These are phyloP conservation scores for Macaria liturata DNA, from an alignment of 2,888 invertebrate genomes.

Conservation along the genomic window DNA sequence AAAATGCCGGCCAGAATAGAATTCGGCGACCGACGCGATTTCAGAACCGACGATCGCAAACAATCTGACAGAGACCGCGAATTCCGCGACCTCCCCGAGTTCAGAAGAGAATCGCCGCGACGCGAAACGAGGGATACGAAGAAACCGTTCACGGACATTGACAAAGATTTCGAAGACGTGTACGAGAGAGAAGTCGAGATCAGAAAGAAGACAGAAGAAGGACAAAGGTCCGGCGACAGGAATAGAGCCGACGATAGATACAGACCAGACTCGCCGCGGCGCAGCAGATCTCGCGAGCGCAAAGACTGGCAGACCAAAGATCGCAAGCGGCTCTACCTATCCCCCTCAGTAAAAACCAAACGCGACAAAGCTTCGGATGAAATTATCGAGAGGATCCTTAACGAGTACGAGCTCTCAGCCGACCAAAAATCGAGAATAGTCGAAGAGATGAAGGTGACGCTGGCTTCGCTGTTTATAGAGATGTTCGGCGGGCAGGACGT, in stretches of 20 bases:
- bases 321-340: slow-evolving; percentile 14
- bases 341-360: slow-evolving; percentile 42
- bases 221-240: slow-evolving; percentile 44
- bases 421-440: slow-evolving; percentile 48
- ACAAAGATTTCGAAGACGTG: slow-evolving; percentile 67
- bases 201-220: slow-evolving; percentile 60
- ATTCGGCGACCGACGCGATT: slow-evolving; percentile 31
- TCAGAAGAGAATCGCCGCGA: slow-evolving; percentile 36
- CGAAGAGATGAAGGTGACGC: slow-evolving; percentile 48
- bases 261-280: slow-evolving; percentile 3
- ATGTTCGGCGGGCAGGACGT: slow-evolving; percentile 65
- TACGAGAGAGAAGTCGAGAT: slow-evolving; percentile 64
- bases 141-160: slow-evolving; percentile 38
- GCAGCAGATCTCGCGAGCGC: not conserved
- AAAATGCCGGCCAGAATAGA: slow-evolving; percentile 24
- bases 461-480: slow-evolving; percentile 49
- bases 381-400: slow-evolving; percentile 53
- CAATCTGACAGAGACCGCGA: slow-evolving; percentile 19
- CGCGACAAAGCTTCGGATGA: slow-evolving; percentile 62
- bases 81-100: slow-evolving; percentile 15
- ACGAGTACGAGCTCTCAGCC: slow-evolving; percentile 45
- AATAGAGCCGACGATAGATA: slow-evolving; percentile 2
- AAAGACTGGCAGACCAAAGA: slow-evolving; percentile 6
- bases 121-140: slow-evolving; percentile 29
- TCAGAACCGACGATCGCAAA: slow-evolving; percentile 26